A percentile compares a stretch with the other conserved stretches of the same genome.
Evolutionary conservation across 2,888 invertebrate species (phyloP).

Genomic region (Nomada fabriciana): DNA sequence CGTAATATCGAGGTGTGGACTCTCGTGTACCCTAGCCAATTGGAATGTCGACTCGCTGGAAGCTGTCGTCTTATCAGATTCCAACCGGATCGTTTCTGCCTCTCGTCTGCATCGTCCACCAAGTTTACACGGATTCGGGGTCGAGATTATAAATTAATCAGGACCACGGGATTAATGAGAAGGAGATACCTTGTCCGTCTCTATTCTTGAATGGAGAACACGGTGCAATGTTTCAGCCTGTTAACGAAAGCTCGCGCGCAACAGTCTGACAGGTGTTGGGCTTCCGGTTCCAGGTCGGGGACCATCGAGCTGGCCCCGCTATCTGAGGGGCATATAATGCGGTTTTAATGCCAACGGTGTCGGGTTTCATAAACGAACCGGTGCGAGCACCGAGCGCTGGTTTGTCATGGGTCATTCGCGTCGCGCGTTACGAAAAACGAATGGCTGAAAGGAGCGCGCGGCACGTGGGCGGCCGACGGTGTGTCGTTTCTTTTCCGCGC

Average conservation of each 20-base stretch:
- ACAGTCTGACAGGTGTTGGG: conserved; percentile 57
- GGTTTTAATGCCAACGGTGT: conserved; percentile 70
- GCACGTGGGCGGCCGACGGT: conserved; percentile 50
- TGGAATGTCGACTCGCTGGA: conserved; percentile 42
- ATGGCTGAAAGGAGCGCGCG: conserved; percentile 26
- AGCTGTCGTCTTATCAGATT: conserved; percentile 28
- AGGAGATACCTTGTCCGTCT: neutral
- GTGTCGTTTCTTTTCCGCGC: conserved; percentile 2
- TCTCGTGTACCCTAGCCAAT: conserved; percentile 50
- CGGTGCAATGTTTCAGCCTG: neutral
- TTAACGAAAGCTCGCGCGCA: conserved; percentile 34
- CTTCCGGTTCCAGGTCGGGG: conserved; percentile 59
- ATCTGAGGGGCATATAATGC: conserved; percentile 51
- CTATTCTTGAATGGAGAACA: neutral
- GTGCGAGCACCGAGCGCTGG: conserved; percentile 32
- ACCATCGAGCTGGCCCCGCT: conserved; percentile 39
- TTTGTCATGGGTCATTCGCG: conserved; percentile 63
- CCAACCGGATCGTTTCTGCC: conserved; percentile 2
- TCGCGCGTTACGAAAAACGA: conserved; percentile 50
- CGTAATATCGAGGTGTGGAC: conserved; percentile 67
- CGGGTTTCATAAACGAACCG: conserved; percentile 66
- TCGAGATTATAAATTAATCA: neutral
- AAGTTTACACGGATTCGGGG: too few relatives aligned
- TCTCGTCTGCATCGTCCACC: neutral
- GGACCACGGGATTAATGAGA: neutral